Base-by-base conservation (phyloP, 2,797 vertebrate species). In the Aldrovandia affinis region DNA sequence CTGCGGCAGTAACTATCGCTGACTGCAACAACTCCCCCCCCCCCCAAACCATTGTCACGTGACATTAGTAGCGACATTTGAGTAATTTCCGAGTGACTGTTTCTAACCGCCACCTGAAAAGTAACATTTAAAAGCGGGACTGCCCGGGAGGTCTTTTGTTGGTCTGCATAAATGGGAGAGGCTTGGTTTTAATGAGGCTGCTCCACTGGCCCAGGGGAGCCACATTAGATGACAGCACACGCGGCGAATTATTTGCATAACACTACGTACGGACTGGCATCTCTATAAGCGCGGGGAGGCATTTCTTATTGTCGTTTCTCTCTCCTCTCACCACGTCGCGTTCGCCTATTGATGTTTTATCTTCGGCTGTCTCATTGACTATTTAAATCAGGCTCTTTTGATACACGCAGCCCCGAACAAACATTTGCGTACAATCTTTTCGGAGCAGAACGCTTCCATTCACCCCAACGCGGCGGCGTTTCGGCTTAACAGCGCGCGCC, bases 131-230 rank as follows among this genome's bases (percentile, higher is more conserved):
- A 91, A 87, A 92, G 88, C 83, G 77, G 63, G 84, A 89, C 91
- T 92, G 89, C 90, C 91, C 88, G 83, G 93, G 91, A 91, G 93
- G 93, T 92, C 92, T 91, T 93, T 93, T 92, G 90, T 90, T 87
- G 89, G 88, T 86, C 87, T 86, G 85, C 88, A 85, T 84, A 89
- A 90, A 50, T 54, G 50, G n/a, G 42, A 65, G 85, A 84, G 86
- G 92, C 89, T 90, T 91, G 89, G 90, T 95, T 95, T 95, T 96
- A 95, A 96, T 96, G 94, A 96, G 95, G 94, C 91, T 92, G 94
- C 90, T 91, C 94, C 79, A 90, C 92, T 94, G 92, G 93, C 95
- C 93, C 93, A 89, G 90, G 94, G 93, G 93, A 94, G 89, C 90
- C 92, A 93, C 89, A 86, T 89, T 89, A 85, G 91, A 92, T 95